phyloP scores from a whole-genome alignment of 2,113 vertebrate species.

The Charadrius vociferus region DNA sequence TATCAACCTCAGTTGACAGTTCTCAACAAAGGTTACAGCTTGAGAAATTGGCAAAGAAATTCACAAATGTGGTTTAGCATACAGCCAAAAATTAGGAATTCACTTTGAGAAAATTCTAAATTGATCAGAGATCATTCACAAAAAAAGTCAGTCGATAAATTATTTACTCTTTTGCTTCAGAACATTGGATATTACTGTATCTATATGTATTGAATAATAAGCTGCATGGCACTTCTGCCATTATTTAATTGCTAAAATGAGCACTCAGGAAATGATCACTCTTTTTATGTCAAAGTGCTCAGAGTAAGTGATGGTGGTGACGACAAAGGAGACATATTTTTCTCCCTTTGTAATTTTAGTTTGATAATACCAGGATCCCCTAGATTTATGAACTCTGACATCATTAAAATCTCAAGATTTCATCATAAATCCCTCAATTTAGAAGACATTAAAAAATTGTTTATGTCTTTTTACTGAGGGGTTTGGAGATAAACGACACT shows the following conservation, averaged over 20 bases:
- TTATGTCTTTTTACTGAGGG: not conserved
- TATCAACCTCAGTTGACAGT: not conserved
- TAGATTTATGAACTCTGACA: slow-evolving; percentile 37
- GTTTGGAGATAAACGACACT: not conserved
- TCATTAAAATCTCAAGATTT: slow-evolving; percentile 42
- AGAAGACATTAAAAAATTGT: not conserved
- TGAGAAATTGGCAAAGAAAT: no score
- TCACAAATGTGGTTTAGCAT: no score
- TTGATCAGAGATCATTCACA: not conserved
- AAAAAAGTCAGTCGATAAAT: not conserved
- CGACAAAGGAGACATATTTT: slow-evolving; percentile 47
- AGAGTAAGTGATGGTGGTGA: not conserved
- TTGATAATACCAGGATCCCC: not conserved
- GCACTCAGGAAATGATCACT: slow-evolving; percentile 4
- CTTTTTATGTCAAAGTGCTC: slow-evolving; percentile 44
- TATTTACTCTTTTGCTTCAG: not conserved
- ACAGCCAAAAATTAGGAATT: not conserved
- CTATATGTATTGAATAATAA: not conserved
- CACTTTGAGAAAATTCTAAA: not conserved
- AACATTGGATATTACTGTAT: not conserved
- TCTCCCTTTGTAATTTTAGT: not conserved
- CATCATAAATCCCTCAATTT: slow-evolving; percentile 30
- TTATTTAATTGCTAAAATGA: slow-evolving; percentile 51
- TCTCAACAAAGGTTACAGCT: no score
- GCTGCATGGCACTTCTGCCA: not conserved